Evolutionary conservation across 1,140 invertebrate genomes (phyloP), one percentile per base, ranked within the genome.

Genomic region (Leucophenga varia): DNA sequence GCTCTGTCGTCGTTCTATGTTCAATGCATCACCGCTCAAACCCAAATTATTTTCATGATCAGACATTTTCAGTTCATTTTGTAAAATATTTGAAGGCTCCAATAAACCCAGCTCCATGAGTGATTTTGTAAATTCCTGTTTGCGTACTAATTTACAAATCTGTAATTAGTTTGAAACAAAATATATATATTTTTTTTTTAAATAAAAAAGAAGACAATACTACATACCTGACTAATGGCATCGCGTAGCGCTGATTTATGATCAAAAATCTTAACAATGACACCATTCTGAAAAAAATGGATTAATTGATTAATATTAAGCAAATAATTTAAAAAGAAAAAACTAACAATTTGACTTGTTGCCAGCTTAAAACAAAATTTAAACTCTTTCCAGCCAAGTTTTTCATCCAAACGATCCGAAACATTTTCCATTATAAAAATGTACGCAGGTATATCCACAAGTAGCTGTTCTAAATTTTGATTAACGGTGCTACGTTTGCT

Each of bases 361-460:
- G 81, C 83, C 37, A 85, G 74, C 77, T 86, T 85, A 53, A 86
- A 84, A 49, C 83, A 82, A 65, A 86, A 86, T 59, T 86, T 86
- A 74, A 85, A 86, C 63, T 86, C 84, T 47, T 81, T 80, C 81
- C 83, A 84, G 50, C 82, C 82, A 39, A 86, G 68, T 55, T 82
- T 83, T 47, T 85, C 82, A 57, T 85, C 82, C 28, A 84, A 73
- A 1, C 81, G 79, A 49, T 77, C 72, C 20, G 79, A 80, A 12
- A 84, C 65, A 64, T 86, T 83, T 70, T 85, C 82, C 20, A 86
- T 67, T 16, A 83, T 76, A 21, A 82, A 63, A 21, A 85, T 72
- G 63, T 85, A 83, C 25, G 84, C 75, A 31, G 84, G 83, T 54
- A 86, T 77, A 68, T 86, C 83, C 57, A 84, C 79, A 42, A 83